Percentiles rank a stretch among this genome's conserved stretches.
Conservation (phyloP, 2,113 vertebrate genomes). For the Indri indri region DNA sequence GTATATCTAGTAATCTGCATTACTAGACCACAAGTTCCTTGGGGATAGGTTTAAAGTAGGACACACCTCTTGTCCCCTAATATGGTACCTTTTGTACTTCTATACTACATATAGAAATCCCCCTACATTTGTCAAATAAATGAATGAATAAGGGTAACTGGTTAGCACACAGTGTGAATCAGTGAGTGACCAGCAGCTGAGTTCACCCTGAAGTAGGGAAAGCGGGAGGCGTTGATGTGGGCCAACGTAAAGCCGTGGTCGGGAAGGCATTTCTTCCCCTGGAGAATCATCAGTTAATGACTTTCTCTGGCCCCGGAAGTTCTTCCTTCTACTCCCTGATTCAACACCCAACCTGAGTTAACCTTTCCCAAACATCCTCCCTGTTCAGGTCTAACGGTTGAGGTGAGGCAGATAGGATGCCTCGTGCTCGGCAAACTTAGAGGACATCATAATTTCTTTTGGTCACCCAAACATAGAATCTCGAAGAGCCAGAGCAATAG, state of each 20-base stretch:
- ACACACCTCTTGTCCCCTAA: not conserved
- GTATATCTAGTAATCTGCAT: not conserved
- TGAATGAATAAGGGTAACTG: not conserved
- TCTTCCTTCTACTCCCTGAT: not conserved
- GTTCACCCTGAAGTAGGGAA: not conserved
- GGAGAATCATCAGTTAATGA: conserved; percentile 1
- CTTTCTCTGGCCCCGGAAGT: not conserved
- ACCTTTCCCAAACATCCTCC: not conserved
- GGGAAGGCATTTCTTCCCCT: not conserved
- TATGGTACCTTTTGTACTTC: not conserved
- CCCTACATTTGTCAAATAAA: not conserved
- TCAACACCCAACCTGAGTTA: not conserved
- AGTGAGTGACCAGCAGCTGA: not conserved
- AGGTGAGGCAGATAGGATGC: not conserved
- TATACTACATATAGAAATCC: not conserved
- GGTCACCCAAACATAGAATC: not conserved
- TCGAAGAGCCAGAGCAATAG: not conserved
- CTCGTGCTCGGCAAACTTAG: not conserved
- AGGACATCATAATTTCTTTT: not conserved
- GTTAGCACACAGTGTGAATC: not conserved
- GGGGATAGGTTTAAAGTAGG: not conserved
- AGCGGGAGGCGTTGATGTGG: not conserved
- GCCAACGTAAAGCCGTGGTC: not conserved
- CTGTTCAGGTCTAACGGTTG: not conserved
- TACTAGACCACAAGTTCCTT: not conserved